A percentile compares a stretch with the other conserved stretches of the same genome.
phyloP scores from a whole-genome alignment of 2,797 vertebrate genomes.

The Varecia variegata region DNA sequence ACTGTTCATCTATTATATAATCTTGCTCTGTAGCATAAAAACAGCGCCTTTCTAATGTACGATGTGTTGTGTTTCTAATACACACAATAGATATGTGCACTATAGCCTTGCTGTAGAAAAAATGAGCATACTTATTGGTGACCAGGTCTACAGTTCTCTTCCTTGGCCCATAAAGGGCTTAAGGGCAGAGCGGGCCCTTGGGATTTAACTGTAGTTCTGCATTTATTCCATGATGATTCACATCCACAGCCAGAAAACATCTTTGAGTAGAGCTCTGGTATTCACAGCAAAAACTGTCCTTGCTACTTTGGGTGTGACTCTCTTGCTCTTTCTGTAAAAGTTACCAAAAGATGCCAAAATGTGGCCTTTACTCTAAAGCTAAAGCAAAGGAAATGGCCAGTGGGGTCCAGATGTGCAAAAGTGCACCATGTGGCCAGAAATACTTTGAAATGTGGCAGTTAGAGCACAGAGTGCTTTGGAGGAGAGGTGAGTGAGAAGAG shows the following conservation, averaged over 20 bases:
- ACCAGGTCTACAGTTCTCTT: background rate
- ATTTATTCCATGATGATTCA: background rate
- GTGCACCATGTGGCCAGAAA: background rate
- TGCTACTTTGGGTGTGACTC: background rate
- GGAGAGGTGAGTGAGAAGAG: background rate
- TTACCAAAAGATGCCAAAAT: background rate
- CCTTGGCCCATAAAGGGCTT: background rate
- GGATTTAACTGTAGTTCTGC: background rate
- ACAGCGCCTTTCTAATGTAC: background rate
- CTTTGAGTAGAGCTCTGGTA: background rate
- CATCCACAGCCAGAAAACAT: background rate
- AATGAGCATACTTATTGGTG: background rate
- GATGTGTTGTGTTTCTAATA: background rate
- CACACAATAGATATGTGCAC: background rate
- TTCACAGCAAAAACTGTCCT: background rate
- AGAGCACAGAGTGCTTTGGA: background rate
- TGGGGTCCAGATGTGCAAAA: background rate
- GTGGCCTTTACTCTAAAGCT: background rate
- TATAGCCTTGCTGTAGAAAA: background rate
- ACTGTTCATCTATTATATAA: background rate
- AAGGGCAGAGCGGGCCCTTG: background rate
- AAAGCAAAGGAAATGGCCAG: background rate
- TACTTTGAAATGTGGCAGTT: background rate
- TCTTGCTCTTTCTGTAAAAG: background rate
- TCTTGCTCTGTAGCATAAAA: background rate